Percentiles rank a stretch among this genome's conserved stretches.
Evolutionary conservation across 2,888 invertebrate species (phyloP).

Genomic region (Scelioninae gen. 2): DNA sequence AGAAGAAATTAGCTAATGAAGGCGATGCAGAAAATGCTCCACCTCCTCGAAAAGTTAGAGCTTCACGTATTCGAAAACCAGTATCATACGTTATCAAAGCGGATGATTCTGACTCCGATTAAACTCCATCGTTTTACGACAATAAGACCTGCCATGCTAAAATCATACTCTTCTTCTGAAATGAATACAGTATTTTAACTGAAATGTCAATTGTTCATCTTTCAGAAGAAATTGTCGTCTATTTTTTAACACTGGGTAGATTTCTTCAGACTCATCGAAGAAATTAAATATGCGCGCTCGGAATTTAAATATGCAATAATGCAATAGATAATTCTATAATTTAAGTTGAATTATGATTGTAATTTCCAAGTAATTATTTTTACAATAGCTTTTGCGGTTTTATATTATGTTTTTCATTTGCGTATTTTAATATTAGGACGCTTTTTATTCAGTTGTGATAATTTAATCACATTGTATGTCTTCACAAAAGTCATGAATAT

Average conservation of each 20-base stretch:
- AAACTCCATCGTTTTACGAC: constrained; percentile 1
- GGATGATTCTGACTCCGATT: constrained; percentile 45
- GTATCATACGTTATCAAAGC: constrained; percentile 39
- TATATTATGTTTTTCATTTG: too few species aligned
- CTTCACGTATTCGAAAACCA: constrained; percentile 39
- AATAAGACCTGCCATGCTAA: not conserved
- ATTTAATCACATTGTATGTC: too few species aligned
- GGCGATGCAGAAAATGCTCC: constrained; percentile 38
- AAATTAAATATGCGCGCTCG: too few species aligned
- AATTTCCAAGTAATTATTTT: too few species aligned
- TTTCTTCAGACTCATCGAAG: constrained; percentile 11
- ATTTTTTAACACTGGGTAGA: constrained; percentile 7
- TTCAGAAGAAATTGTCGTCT: constrained; percentile 19
- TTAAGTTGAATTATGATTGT: too few species aligned
- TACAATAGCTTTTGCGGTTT: too few species aligned
- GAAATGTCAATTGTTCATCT: constrained; percentile 4
- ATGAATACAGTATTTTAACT: constrained; percentile 18
- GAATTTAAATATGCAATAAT: too few species aligned
- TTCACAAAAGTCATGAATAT: too few species aligned
- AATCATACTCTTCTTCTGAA: constrained; percentile 17
- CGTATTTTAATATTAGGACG: too few species aligned
- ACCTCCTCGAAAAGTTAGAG: constrained; percentile 35
- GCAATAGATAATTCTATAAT: too few species aligned
- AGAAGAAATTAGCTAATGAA: constrained; percentile 45
- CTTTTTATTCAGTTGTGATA: too few species aligned